A percentile compares a stretch with the other conserved stretches of the same genome.
These are phyloP conservation scores for Pleuronectes platessa DNA, from an alignment of 2,113 vertebrate species.

Conservation along the genomic window DNA sequence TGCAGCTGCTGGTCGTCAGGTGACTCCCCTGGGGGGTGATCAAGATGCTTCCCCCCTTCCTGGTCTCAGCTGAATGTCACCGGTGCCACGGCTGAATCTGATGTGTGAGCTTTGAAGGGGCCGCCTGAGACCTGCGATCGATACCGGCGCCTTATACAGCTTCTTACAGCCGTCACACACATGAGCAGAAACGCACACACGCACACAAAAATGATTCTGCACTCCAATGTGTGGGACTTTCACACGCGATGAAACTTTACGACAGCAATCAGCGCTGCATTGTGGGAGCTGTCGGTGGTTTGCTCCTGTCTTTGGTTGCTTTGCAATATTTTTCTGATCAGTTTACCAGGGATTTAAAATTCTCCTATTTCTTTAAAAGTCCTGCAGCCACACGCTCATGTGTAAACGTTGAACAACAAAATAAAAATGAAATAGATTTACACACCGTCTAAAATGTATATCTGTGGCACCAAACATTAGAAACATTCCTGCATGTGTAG, in stretches of 20 bases:
- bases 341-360: neutral
- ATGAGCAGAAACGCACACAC: constrained; percentile 29
- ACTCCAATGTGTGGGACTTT: constrained; percentile 1
- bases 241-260: constrained; percentile 19
- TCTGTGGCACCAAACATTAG: constrained; percentile 2
- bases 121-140: constrained; percentile 55
- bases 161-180: constrained; percentile 24
- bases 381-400: neutral
- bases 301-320: neutral
- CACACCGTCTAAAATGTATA: neutral
- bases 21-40: constrained; percentile 62
- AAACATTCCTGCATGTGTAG: constrained; percentile 6
- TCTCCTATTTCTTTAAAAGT: too few species aligned
- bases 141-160: constrained; percentile 51
- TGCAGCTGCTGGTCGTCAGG: constrained; percentile 54
- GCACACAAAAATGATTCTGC: constrained; percentile 28
- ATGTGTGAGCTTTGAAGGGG: constrained; percentile 59
- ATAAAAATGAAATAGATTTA: too few species aligned
- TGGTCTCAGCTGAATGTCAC: constrained; percentile 72
- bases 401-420: neutral
- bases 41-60: constrained; percentile 49
- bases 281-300: neutral
- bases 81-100: constrained; percentile 62
- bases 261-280: neutral
- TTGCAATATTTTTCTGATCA: neutral